phyloP scores from a whole-genome alignment of 64 coral and sea anemone species.

The Actinia equina region DNA sequence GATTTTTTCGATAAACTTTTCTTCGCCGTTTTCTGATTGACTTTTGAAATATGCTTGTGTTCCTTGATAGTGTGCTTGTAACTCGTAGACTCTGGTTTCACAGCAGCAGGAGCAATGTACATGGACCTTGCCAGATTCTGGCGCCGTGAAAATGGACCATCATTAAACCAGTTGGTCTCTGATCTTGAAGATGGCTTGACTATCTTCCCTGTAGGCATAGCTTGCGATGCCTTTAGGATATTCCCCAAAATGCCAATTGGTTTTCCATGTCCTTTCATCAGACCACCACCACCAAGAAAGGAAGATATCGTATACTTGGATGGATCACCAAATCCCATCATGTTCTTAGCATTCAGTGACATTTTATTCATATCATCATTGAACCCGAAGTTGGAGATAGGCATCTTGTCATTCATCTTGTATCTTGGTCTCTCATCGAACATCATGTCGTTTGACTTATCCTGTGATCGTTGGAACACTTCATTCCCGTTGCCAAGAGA shows the following conservation, averaged over 20 bases:
- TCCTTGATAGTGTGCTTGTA: background rate
- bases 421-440: constrained; percentile 3
- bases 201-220: background rate
- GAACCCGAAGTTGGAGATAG: background rate
- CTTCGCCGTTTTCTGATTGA: background rate
- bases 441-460: background rate
- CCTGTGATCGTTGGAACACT: background rate
- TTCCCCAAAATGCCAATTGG: constrained; percentile 2
- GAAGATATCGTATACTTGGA: background rate
- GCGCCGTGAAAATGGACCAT: constrained; percentile 10
- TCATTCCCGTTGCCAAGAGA: background rate
- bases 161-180: background rate
- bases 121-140: constrained; percentile 7
- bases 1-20: background rate
- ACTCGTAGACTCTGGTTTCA: background rate
- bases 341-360: background rate
- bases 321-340: background rate
- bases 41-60: constrained; percentile 4
- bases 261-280: background rate
- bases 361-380: background rate
- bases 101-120: background rate
- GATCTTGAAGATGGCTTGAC: background rate
- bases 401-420: background rate
- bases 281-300: background rate
- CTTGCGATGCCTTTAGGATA: constrained; percentile 10